Percentiles rank a stretch among this genome's conserved stretches.
These are phyloP conservation scores for Sesia bembeciformis DNA, from an alignment of 2,888 invertebrate species.

Conservation along the genomic window DNA sequence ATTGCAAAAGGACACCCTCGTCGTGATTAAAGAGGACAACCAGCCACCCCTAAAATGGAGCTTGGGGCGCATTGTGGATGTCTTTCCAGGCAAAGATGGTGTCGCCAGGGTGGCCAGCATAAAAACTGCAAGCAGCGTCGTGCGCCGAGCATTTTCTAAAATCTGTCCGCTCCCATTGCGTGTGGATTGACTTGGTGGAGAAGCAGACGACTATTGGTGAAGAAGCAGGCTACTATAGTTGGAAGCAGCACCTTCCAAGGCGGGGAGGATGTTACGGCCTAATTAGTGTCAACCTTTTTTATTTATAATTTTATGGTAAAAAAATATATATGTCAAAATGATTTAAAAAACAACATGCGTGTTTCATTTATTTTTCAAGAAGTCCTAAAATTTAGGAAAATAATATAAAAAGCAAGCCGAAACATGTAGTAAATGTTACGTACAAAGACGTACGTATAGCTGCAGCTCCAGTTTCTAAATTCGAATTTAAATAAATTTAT, in stretches of 20 bases:
- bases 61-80: constrained; percentile 1
- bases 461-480: too few species aligned
- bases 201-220: background rate
- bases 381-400: too few species aligned
- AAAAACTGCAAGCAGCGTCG: constrained; percentile 1
- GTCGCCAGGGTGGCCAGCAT: constrained; percentile 4
- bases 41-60: constrained; percentile 1
- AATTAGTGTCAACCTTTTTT: too few species aligned
- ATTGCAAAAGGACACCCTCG: constrained; percentile 1
- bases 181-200: too few species aligned
- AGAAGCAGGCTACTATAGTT: background rate
- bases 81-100: constrained; percentile 4
- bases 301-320: too few species aligned
- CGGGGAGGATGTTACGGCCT: background rate
- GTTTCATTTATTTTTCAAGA: too few species aligned
- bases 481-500: too few species aligned
- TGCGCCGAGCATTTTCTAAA: constrained; percentile 2
- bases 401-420: too few species aligned
- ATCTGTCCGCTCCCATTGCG: background rate
- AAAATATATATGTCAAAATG: too few species aligned
- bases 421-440: too few species aligned
- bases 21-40: constrained; percentile 1
- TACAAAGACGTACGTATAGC: too few species aligned
- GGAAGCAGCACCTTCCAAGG: constrained; percentile 4
- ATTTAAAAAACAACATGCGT: too few species aligned